Evolutionary conservation across 2,888 invertebrate genomes (phyloP), one percentile per base, ranked within the genome.

Genomic region (Sarcophaga carnaria): DNA sequence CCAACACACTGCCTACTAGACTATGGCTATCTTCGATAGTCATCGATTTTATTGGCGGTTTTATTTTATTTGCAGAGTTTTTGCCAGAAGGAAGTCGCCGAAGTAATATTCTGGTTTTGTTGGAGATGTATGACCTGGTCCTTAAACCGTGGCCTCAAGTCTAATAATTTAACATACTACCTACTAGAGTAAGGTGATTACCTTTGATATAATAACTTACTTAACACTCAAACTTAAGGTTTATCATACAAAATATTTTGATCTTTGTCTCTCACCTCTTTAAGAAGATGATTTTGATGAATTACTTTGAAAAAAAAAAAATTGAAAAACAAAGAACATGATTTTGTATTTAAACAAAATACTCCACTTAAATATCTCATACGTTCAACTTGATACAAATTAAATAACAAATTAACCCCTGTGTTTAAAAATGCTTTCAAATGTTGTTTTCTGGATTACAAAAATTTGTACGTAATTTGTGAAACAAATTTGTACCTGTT

Each of bases 401-500:
- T 59, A 25, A 22, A n/a, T 17, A 60, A 22, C 49, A 62, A 62
- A 62, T 17, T 45, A 20, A 22, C 20, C 22, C 12, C 14, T 54
- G 12, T 12, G 54, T 17, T 20, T 67, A 45, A 54, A 69, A 60
- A 11, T 49, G 37, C 47, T 75, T 62, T 27, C 67, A 74, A 47
- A 37, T 74, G 25, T 67, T 77, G 20, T 69, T 76, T n/a, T 49
- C 75, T 63, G 12, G 66, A 17, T 82, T 49, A 71, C 37, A 10
- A 22, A 54, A 25, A 22, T 20, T 22, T 54, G 71, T 83, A 79
- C 12, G 22, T 4, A 5, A 74, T 64, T 47, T 75, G 67, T 59
- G 70, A 59, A 37, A 80, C 64, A 64, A 78, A 69, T 78, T 67
- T 80, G 47, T 80, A 84, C 71, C 84, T 84, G 80, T 80, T 84